These are phyloP conservation scores for Centropus bengalensis DNA, from an alignment of 2,113 vertebrate species.

Conservation along the genomic window DNA sequence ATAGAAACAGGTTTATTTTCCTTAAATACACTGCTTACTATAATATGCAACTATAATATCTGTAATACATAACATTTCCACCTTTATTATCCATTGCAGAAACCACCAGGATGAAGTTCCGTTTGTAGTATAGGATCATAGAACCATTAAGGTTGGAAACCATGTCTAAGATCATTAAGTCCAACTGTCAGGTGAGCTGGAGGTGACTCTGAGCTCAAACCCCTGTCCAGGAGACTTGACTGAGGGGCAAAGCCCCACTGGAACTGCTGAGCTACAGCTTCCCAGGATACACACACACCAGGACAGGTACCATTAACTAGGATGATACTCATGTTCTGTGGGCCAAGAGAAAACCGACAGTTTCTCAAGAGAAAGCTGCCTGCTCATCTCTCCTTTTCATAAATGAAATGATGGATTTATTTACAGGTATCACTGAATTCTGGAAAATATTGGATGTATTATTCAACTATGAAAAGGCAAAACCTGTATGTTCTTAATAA, in stretches of 20 bases:
- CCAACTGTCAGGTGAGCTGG: too few relatives aligned
- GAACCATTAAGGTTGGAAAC: too few relatives aligned
- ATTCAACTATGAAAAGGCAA: not conserved
- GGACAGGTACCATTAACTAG: not conserved
- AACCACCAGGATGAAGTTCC: not conserved
- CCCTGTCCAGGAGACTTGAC: too few relatives aligned
- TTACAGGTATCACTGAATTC: not conserved
- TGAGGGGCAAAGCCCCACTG: too few relatives aligned
- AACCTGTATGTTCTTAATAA: not conserved
- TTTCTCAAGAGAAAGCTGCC: not conserved
- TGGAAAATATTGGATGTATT: not conserved
- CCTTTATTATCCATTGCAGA: not conserved
- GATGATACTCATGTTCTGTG: fast-evolving
- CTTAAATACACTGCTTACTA: not conserved
- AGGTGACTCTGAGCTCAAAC: too few relatives aligned
- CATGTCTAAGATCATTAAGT: too few relatives aligned
- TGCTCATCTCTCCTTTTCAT: not conserved
- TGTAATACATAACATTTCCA: not conserved
- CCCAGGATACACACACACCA: not conserved
- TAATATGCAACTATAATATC: not conserved
- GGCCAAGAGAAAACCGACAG: not conserved
- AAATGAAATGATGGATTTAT: not conserved
- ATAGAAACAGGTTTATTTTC: not conserved
- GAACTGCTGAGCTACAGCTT: too few relatives aligned
- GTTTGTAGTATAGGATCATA: not conserved